These are phyloP conservation scores for Cottoperca gobio DNA, from an alignment of 2,797 vertebrate species.

Conservation along the genomic window DNA sequence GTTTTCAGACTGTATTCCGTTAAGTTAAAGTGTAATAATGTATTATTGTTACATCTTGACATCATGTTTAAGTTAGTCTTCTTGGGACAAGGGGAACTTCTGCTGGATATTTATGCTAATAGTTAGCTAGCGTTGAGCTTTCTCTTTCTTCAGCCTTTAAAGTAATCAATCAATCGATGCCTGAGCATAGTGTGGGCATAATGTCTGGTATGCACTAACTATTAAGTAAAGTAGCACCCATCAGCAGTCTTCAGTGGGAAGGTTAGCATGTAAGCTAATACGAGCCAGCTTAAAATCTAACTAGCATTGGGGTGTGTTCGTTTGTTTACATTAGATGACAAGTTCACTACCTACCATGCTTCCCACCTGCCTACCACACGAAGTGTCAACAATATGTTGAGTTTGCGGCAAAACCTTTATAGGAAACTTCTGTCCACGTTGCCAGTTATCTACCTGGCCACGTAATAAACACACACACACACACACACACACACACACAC, in stretches of 20 bases:
- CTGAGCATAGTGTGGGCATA: not conserved
- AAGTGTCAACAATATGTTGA: not conserved
- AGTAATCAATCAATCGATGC: not conserved
- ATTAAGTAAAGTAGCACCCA: too few relatives aligned
- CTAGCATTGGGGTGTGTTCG: not conserved
- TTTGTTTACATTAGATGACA: conserved; percentile 16
- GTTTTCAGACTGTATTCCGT: accelerated
- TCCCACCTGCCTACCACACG: not conserved
- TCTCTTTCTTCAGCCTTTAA: not conserved
- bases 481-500: too few relatives aligned
- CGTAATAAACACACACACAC: conserved; percentile 17
- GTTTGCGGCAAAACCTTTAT: not conserved
- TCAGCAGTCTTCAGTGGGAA: not conserved
- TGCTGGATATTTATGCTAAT: not conserved
- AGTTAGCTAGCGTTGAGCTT: not conserved
- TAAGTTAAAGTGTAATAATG: accelerated
- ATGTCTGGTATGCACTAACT: not conserved
- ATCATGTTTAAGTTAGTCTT: accelerated
- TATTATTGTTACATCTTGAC: accelerated
- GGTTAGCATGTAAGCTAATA: not conserved
- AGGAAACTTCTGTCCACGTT: conserved; percentile 33
- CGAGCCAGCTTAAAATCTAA: not conserved
- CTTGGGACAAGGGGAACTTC: too few relatives aligned
- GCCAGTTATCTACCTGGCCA: conserved; percentile 31
- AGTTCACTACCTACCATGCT: accelerated